Conservation (phyloP, 2,797 vertebrate species). For the Leontocebus nigricollis region DNA sequence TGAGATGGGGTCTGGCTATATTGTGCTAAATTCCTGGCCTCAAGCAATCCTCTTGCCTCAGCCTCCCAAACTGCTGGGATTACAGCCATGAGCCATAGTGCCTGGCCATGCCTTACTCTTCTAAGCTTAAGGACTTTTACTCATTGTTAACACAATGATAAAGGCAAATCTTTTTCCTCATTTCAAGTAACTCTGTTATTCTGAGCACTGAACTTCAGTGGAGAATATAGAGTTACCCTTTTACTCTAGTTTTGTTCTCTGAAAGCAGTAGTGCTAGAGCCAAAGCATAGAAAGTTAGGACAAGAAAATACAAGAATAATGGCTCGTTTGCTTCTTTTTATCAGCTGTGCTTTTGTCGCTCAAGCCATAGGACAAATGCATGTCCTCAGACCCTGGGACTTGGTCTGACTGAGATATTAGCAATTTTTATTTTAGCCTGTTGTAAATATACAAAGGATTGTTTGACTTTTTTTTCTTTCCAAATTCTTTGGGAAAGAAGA, state of each 20-base stretch:
- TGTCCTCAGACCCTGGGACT: neutral
- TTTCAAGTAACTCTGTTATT: neutral
- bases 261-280: neutral
- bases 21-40: too few species aligned
- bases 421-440: neutral
- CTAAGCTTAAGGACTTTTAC: neutral
- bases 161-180: neutral
- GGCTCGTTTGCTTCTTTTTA: neutral
- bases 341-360: neutral
- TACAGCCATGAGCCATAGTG: too few species aligned
- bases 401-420: neutral
- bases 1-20: too few species aligned
- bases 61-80: too few species aligned
- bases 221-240: neutral
- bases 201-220: neutral
- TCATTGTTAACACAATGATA: neutral
- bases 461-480: neutral
- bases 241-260: neutral
- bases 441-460: neutral
- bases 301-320: neutral
- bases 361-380: neutral
- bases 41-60: too few species aligned
- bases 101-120: neutral
- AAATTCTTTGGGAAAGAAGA: too few species aligned
- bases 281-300: neutral